Conservation (phyloP, 2,888 invertebrate genomes). For the Phlogophora meticulosa region DNA sequence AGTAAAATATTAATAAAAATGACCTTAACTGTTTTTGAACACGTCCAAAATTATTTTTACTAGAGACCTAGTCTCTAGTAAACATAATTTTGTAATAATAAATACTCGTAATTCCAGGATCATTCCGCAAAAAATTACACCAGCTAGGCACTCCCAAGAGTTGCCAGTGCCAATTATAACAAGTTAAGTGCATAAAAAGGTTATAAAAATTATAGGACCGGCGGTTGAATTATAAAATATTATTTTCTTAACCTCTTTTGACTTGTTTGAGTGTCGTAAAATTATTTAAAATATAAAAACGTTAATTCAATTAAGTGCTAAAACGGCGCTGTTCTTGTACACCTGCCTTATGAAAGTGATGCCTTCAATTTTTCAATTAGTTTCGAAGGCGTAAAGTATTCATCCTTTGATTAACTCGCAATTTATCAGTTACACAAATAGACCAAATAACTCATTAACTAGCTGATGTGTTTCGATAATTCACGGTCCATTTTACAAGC, state of each 20-base stretch:
- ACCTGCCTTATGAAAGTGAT: slow-evolving; percentile 33
- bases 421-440: slow-evolving; percentile 41
- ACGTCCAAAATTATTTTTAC: slow-evolving; percentile 9
- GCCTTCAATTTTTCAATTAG: slow-evolving; percentile 30
- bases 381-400: slow-evolving; percentile 40
- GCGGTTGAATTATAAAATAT: slow-evolving; percentile 35
- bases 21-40: slow-evolving; percentile 17
- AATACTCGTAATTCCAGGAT: slow-evolving; percentile 11
- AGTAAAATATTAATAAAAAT: slow-evolving; percentile 34
- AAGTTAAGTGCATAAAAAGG: slow-evolving; percentile 26
- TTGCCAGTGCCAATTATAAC: slow-evolving; percentile 6
- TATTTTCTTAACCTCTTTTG: slow-evolving; percentile 28
- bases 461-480: slow-evolving; percentile 48
- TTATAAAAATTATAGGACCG: slow-evolving; percentile 25
- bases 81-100: too few species aligned
- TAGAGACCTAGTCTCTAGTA: not conserved
- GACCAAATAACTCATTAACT: slow-evolving; percentile 51
- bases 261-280: slow-evolving; percentile 38
- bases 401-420: slow-evolving; percentile 33
- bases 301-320: slow-evolving; percentile 48
- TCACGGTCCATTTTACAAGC: slow-evolving; percentile 57
- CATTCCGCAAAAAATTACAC: slow-evolving; percentile 14
- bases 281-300: slow-evolving; percentile 48
- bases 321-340: slow-evolving; percentile 11
- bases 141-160: not conserved